Conservation (phyloP, 2,888 invertebrate species). For the Silvanus unidentatus region DNA sequence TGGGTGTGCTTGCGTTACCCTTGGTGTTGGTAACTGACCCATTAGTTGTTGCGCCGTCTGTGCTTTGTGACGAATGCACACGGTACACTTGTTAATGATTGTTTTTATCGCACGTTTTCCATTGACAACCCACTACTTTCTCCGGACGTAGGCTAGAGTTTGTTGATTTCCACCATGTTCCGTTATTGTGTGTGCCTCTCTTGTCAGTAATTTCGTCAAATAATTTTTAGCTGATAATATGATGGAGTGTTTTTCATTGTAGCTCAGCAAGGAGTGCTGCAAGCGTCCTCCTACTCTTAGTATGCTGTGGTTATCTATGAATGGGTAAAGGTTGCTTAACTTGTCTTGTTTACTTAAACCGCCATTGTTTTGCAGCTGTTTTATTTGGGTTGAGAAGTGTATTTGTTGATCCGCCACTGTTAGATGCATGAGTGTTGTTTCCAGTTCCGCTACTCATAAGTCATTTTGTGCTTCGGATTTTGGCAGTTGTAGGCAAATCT, state of each 20-base stretch:
- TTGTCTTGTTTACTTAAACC: background rate
- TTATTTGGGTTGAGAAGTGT: too few relatives aligned
- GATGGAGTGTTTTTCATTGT: background rate
- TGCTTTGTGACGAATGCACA: background rate
- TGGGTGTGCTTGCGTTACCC: too few relatives aligned
- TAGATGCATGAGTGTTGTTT: too few relatives aligned
- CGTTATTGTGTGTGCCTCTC: background rate
- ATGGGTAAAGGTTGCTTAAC: background rate
- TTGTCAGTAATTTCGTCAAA: background rate
- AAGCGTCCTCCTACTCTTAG: background rate
- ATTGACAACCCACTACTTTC: background rate
- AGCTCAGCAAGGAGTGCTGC: background rate
- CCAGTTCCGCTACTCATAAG: too few relatives aligned
- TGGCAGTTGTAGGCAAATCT: too few relatives aligned
- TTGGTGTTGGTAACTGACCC: background rate
- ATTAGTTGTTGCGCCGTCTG: background rate
- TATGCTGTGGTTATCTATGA: background rate
- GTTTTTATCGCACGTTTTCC: background rate
- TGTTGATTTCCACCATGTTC: slow-evolving; percentile 1
- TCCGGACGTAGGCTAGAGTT: background rate
- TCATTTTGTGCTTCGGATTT: too few relatives aligned
- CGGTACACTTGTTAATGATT: background rate
- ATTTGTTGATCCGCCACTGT: too few relatives aligned
- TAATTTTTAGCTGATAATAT: background rate
- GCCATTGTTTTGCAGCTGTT: too few relatives aligned